These are phyloP conservation scores for Ethmia dodecea DNA, from an alignment of 2,888 invertebrate genomes.

Conservation along the genomic window DNA sequence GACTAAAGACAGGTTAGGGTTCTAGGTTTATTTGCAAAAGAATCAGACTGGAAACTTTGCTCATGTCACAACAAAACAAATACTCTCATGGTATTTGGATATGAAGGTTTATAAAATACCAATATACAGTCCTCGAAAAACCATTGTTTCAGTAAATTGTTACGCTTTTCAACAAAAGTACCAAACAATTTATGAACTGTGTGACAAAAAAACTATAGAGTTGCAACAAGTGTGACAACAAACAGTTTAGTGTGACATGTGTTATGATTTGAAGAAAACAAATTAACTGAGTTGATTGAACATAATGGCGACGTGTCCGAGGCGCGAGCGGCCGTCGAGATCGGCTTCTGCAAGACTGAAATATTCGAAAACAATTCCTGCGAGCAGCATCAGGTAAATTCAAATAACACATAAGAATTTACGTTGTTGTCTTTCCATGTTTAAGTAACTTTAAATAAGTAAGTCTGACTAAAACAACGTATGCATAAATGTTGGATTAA, in stretches of 20 bases:
- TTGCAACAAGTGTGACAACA: constrained; percentile 4
- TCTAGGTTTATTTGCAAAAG: too few species aligned
- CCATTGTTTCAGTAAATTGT: constrained; percentile 11
- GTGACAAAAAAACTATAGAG: constrained; percentile 3
- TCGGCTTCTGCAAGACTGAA: constrained; percentile 57
- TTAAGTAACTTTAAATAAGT: too few species aligned
- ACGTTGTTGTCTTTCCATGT: too few species aligned
- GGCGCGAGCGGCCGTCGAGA: constrained; percentile 41
- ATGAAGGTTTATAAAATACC: too few species aligned
- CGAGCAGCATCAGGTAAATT: constrained; percentile 65
- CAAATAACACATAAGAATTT: too few species aligned
- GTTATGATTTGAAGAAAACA: constrained; percentile 3
- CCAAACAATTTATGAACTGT: constrained; percentile 8
- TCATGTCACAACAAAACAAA: too few species aligned
- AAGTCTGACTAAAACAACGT: too few species aligned
- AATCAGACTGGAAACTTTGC: too few species aligned
- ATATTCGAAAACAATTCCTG: constrained; percentile 65
- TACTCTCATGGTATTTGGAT: too few species aligned
- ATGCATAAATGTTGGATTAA: too few species aligned
- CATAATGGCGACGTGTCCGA: constrained; percentile 60
- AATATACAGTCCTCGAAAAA: too few species aligned
- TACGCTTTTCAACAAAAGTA: constrained; percentile 9
- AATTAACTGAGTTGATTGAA: constrained; percentile 10
- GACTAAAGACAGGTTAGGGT: too few species aligned
- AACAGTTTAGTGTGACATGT: constrained; percentile 7